Percentiles rank a stretch among this genome's conserved stretches.
These are phyloP conservation scores for Tachuris rubrigastra DNA, from an alignment of 2,113 vertebrate genomes.

Conservation along the genomic window DNA sequence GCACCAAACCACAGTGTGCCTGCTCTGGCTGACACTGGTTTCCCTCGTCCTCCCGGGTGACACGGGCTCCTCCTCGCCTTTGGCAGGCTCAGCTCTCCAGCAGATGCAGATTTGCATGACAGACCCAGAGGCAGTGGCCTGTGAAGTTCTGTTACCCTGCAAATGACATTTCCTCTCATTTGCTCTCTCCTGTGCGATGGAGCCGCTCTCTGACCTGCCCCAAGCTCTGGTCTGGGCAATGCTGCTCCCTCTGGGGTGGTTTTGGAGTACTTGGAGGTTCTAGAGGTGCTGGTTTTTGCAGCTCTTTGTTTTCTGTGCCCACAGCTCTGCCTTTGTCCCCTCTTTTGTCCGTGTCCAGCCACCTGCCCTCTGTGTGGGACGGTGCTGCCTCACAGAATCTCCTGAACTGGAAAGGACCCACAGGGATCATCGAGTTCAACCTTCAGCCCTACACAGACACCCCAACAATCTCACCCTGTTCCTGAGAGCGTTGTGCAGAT, in stretches of 20 bases:
- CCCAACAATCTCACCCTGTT: not conserved
- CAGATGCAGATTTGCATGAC: not conserved
- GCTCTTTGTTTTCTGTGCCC: not conserved
- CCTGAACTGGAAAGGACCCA: not conserved
- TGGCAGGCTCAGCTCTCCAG: not conserved
- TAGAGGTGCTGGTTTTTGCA: not conserved
- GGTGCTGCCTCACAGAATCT: not conserved
- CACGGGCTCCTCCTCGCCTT: not conserved
- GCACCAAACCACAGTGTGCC: not conserved
- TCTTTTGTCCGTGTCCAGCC: too few species aligned
- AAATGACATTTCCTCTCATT: not conserved
- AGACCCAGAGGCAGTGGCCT: conserved; percentile 31
- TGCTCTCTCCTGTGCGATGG: not conserved
- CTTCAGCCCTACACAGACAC: not conserved
- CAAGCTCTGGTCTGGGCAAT: not conserved
- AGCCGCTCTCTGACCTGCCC: not conserved
- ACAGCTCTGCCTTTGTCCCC: not conserved
- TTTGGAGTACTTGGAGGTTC: not conserved
- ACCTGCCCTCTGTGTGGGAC: not conserved
- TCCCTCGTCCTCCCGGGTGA: not conserved
- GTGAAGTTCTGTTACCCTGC: not conserved
- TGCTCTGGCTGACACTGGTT: not conserved
- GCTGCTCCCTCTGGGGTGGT: not conserved
- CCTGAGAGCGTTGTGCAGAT: fast-evolving
- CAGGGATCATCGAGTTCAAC: not conserved